A percentile compares a stretch with the other conserved stretches of the same genome.
These are phyloP conservation scores for Lathronympha strigana DNA, from an alignment of 2,888 invertebrate genomes.

Conservation along the genomic window DNA sequence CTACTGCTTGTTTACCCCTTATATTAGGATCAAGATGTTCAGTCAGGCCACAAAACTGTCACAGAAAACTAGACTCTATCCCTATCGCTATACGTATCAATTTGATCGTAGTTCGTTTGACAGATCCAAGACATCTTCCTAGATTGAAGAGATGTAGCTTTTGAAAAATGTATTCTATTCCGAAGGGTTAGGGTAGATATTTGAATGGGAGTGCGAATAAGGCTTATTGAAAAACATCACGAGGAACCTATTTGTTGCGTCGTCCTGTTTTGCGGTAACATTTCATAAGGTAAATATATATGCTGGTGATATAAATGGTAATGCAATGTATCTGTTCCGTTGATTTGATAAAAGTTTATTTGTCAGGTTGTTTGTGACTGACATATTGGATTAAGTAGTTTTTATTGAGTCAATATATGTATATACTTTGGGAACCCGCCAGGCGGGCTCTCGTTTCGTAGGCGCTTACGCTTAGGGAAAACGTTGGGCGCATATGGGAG, in stretches of 20 bases:
- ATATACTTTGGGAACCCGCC: too few species aligned
- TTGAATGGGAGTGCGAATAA: background rate
- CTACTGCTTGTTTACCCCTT: slow-evolving; percentile 21
- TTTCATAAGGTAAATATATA: slow-evolving; percentile 29
- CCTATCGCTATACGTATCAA: background rate
- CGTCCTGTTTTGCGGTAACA: slow-evolving; percentile 36
- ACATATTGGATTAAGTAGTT: background rate
- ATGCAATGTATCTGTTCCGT: slow-evolving; percentile 20
- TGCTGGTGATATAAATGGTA: slow-evolving; percentile 32
- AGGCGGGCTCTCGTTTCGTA: too few species aligned
- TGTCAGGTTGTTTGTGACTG: slow-evolving; percentile 4
- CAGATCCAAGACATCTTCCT: slow-evolving; percentile 4
- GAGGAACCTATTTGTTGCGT: slow-evolving; percentile 26
- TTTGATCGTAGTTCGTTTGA: background rate
- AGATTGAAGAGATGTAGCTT: background rate
- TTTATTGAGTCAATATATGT: background rate
- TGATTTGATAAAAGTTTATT: slow-evolving; percentile 29
- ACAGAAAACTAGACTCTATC: slow-evolving; percentile 1
- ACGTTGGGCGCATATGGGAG: too few species aligned
- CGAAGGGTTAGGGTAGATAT: background rate
- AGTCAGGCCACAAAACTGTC: background rate
- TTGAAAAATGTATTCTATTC: background rate
- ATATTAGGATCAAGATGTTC: slow-evolving; percentile 27
- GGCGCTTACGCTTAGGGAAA: too few species aligned
- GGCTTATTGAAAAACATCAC: slow-evolving; percentile 41